Conservation (phyloP, 2,113 vertebrate genomes). For the Gadus macrocephalus region DNA sequence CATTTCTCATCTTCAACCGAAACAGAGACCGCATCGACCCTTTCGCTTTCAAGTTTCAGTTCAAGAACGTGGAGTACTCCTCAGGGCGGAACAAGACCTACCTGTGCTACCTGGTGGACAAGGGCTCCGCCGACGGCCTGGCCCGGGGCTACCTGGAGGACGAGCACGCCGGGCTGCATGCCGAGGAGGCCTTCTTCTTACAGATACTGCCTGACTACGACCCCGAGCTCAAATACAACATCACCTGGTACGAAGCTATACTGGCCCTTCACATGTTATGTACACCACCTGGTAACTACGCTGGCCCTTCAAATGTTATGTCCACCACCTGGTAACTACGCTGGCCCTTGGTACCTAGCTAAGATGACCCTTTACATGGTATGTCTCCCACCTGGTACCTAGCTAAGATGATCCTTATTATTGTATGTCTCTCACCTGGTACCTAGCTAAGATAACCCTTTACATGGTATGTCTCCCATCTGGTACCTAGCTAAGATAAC, state of each 20-base stretch:
- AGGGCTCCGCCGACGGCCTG: conserved; percentile 63
- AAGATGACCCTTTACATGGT: too few species aligned
- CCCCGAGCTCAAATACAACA: conserved; percentile 64
- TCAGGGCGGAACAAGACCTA: conserved; percentile 96
- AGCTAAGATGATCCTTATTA: too few species aligned
- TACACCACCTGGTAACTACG: too few species aligned
- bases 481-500: too few species aligned
- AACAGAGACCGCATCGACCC: conserved; percentile 85
- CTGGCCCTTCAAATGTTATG: too few species aligned
- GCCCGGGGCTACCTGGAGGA: conserved; percentile 87
- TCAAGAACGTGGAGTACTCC: conserved; percentile 94
- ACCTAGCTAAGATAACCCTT: too few species aligned
- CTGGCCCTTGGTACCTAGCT: too few species aligned
- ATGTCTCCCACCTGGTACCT: too few species aligned
- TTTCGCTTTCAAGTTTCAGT: conserved; percentile 91
- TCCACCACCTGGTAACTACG: too few species aligned
- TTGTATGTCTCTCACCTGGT: too few species aligned
- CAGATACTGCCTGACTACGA: conserved; percentile 75
- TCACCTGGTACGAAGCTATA: conserved; percentile 78
- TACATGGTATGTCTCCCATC: too few species aligned
- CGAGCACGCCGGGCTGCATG: conserved; percentile 78
- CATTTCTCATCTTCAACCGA: neutral
- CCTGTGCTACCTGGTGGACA: conserved; percentile 85
- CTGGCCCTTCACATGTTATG: conserved; percentile 5
- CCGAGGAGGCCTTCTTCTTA: conserved; percentile 88